phyloP scores from a whole-genome alignment of 2,797 vertebrate species.

The Parambassis ranga region DNA sequence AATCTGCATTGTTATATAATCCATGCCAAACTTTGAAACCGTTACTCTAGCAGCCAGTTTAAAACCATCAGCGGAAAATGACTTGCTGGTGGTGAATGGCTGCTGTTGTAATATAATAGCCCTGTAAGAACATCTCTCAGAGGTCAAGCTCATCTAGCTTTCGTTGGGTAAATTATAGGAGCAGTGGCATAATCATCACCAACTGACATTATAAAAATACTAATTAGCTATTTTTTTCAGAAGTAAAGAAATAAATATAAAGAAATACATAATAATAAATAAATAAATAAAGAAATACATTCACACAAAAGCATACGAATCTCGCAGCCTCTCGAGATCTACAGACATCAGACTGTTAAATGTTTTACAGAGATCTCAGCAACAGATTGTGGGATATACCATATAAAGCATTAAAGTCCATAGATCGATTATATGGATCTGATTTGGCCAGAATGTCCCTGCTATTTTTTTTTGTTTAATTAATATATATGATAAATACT shows the following conservation, averaged over 20 bases:
- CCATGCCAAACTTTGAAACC: background rate
- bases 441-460: conserved; percentile 63
- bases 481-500: conserved; percentile 58
- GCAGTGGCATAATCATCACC: too few relatives aligned
- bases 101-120: background rate
- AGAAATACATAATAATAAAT: background rate
- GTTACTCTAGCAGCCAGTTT: background rate
- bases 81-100: background rate
- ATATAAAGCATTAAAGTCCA: conserved; percentile 30
- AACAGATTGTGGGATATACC: conserved; percentile 30
- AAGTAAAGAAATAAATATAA: too few relatives aligned
- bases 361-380: conserved; percentile 33
- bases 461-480: conserved; percentile 58
- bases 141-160: conserved; percentile 3
- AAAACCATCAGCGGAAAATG: background rate
- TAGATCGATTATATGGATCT: conserved; percentile 45
- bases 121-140: background rate
- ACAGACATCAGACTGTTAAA: conserved; percentile 73
- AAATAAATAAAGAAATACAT: background rate
- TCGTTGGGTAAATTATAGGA: too few relatives aligned
- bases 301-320: conserved; percentile 11
- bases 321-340: conserved; percentile 39
- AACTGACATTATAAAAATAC: too few relatives aligned
- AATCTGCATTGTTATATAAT: background rate
- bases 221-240: too few relatives aligned